Evolutionary conservation across 1,140 invertebrate genomes (phyloP).

Genomic region (Trichoplusia ni): DNA sequence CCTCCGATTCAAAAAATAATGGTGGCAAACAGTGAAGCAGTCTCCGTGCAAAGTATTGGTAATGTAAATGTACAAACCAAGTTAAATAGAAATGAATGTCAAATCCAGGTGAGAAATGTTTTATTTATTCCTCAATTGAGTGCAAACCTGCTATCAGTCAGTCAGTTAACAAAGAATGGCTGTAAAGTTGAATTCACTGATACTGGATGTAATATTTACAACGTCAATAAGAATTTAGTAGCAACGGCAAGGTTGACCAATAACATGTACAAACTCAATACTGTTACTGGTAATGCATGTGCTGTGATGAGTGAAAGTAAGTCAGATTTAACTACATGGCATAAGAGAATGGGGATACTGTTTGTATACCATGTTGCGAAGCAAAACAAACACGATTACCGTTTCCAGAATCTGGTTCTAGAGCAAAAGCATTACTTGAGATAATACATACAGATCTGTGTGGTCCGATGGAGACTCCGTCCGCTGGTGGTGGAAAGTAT

Average conservation of each 20-base stretch:
- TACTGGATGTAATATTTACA: not conserved
- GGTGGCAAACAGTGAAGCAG: not conserved
- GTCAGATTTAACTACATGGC: too few relatives aligned
- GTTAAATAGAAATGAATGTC: not conserved
- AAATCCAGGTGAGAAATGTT: conserved; percentile 48
- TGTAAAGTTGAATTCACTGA: conserved; percentile 2
- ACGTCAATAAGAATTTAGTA: not conserved
- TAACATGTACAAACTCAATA: not conserved
- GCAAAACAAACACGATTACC: too few relatives aligned
- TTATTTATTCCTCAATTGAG: conserved; percentile 45
- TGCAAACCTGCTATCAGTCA: conserved; percentile 46
- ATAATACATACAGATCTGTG: too few relatives aligned
- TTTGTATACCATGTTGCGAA: too few relatives aligned
- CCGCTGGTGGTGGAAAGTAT: too few relatives aligned
- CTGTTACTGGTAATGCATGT: conserved; percentile 36
- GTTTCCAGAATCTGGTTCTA: too few relatives aligned
- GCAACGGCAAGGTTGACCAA: not conserved
- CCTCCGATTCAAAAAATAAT: not conserved
- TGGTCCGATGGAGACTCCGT: too few relatives aligned
- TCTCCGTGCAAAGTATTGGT: conserved; percentile 40
- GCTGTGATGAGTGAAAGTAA: too few relatives aligned
- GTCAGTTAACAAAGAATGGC: conserved; percentile 27
- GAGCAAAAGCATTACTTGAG: too few relatives aligned
- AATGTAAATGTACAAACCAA: conserved; percentile 40
- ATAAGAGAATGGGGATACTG: too few relatives aligned